Evolutionary conservation across 1,140 invertebrate species (phyloP).

Genomic region (Drosophila triauraria): DNA sequence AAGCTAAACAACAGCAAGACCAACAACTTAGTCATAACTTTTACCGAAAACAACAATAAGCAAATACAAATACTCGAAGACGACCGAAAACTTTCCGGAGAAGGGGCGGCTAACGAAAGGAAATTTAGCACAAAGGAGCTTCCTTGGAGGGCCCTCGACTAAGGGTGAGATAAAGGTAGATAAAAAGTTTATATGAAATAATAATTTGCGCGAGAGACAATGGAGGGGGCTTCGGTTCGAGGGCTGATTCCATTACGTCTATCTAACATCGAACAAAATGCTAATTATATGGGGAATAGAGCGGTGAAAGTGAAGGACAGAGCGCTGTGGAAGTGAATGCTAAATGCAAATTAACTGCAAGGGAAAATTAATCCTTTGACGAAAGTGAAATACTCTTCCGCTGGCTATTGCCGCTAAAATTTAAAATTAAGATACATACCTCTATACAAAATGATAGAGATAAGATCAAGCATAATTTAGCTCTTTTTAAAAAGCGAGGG

Average conservation of each 20-base stretch:
- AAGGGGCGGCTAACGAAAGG: constrained; percentile 8
- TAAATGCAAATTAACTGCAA: constrained; percentile 66
- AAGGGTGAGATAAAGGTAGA: constrained; percentile 28
- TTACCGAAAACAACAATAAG: constrained; percentile 52
- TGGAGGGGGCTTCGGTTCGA: constrained; percentile 14
- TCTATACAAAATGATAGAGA: too few species aligned
- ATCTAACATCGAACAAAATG: constrained; percentile 42
- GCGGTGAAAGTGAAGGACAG: not conserved
- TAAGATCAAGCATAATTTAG: not conserved
- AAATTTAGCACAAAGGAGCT: constrained; percentile 47
- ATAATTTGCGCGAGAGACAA: constrained; percentile 35
- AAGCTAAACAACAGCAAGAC: constrained; percentile 48
- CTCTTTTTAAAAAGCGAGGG: constrained; percentile 7
- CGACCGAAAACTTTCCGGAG: constrained; percentile 24
- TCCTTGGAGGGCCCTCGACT: not conserved
- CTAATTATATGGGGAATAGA: constrained; percentile 39
- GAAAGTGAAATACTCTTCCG: not conserved
- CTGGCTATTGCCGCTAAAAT: too few species aligned
- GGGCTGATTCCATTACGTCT: constrained; percentile 28
- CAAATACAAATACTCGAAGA: constrained; percentile 53
- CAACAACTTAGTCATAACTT: constrained; percentile 49
- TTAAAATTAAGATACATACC: too few species aligned
- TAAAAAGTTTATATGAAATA: constrained; percentile 54
- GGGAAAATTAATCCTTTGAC: not conserved
- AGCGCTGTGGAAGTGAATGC: constrained; percentile 47